These are phyloP conservation scores for Thamnophis sirtalis DNA, from an alignment of 2,113 vertebrate species.

Conservation along the genomic window DNA sequence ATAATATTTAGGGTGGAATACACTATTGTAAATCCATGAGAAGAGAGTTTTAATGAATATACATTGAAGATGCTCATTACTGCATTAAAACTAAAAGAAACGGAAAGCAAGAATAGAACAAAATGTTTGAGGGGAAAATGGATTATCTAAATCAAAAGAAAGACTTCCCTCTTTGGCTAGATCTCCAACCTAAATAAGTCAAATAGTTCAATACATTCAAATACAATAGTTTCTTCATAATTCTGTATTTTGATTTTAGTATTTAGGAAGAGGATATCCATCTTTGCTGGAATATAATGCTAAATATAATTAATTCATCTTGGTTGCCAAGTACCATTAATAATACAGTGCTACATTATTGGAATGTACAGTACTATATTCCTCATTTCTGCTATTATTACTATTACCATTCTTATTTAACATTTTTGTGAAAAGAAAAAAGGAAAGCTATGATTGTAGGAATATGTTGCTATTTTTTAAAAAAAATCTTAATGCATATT, in stretches of 20 bases:
- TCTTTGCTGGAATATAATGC: not conserved
- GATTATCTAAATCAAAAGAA: not conserved
- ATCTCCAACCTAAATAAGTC: not conserved
- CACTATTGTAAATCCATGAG: not conserved
- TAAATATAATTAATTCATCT: not conserved
- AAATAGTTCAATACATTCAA: not conserved
- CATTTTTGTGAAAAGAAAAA: not conserved
- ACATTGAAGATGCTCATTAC: not conserved
- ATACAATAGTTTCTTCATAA: not conserved
- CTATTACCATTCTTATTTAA: not conserved
- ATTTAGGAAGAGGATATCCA: not conserved
- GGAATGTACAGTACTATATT: not conserved
- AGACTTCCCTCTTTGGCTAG: not conserved
- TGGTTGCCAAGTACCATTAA: not conserved
- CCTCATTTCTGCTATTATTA: not conserved
- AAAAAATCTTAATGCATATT: not conserved
- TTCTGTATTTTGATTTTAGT: not conserved
- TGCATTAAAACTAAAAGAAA: not conserved
- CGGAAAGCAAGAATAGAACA: not conserved
- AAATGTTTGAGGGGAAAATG: not conserved
- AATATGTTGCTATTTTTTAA: not conserved
- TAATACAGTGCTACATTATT: not conserved
- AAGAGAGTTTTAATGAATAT: not conserved
- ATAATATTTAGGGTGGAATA: not conserved
- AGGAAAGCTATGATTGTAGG: not conserved